A percentile compares a stretch with the other conserved stretches of the same genome.
These are phyloP conservation scores for Drosophila demipolita DNA, from an alignment of 2,888 invertebrate species.

Conservation along the genomic window DNA sequence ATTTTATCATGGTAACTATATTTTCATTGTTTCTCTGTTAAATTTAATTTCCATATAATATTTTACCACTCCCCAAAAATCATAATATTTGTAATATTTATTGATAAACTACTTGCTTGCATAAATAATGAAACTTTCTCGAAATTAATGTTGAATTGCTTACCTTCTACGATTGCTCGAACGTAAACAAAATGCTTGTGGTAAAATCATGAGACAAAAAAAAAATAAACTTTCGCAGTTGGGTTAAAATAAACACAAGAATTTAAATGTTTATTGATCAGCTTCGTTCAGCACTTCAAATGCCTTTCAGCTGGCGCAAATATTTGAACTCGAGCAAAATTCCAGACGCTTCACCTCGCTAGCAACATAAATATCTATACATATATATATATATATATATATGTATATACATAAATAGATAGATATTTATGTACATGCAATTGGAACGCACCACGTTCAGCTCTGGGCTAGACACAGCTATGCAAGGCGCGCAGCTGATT, in stretches of 20 bases:
- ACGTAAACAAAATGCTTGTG: conserved; percentile 12
- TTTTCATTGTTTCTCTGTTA: background rate
- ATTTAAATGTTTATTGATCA: conserved; percentile 28
- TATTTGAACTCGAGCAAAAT: conserved; percentile 28
- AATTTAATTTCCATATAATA: too few species aligned
- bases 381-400: background rate
- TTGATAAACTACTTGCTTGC: background rate
- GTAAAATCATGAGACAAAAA: conserved; percentile 9
- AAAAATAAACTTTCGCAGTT: conserved; percentile 11
- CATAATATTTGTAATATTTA: background rate
- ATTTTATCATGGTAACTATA: background rate
- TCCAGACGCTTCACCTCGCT: conserved; percentile 5
- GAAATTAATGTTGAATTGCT: background rate
- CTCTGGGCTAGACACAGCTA: conserved; percentile 21
- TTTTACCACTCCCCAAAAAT: background rate
- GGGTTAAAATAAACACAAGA: conserved; percentile 11
- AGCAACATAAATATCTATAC: background rate
- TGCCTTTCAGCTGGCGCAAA: conserved; percentile 22
- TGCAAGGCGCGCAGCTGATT: conserved; percentile 36
- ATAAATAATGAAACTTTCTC: background rate
- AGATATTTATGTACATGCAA: conserved; percentile 3
- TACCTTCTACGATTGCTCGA: background rate
- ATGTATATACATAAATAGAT: background rate
- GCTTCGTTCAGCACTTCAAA: conserved; percentile 4
- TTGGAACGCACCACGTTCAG: conserved; percentile 8